Percentiles rank a stretch among this genome's conserved stretches.
Evolutionary conservation across 92 coral and sea anemone species (phyloP).

Genomic region (Porites evermanni): DNA sequence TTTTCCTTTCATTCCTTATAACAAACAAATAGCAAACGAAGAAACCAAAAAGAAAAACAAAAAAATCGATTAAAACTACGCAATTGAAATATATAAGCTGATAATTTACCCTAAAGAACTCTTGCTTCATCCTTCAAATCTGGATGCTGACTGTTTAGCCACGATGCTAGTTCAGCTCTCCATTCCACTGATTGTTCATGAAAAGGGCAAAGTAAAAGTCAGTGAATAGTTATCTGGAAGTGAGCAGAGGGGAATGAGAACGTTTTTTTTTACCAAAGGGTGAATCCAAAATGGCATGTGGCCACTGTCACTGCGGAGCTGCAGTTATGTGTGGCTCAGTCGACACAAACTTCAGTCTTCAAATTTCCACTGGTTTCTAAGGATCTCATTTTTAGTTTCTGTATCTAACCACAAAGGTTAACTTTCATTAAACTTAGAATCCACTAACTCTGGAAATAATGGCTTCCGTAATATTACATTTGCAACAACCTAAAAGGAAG

Average conservation of each 20-base stretch:
- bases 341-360: no score
- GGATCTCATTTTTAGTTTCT: neutral
- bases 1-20: no score
- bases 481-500: neutral
- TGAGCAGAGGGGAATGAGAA: neutral
- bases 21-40: neutral
- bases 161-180: slow-evolving; percentile 19
- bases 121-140: slow-evolving; percentile 2
- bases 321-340: no score
- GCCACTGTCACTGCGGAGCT: no score
- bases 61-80: no score
- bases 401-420: neutral
- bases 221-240: neutral
- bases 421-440: neutral
- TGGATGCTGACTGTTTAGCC: slow-evolving; percentile 10
- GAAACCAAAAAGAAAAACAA: neutral
- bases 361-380: neutral
- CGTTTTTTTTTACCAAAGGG: neutral
- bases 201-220: neutral
- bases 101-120: slow-evolving; percentile 5
- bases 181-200: slow-evolving; percentile 4
- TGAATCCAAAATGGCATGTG: neutral
- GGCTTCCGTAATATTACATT: neutral
- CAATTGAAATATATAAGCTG: no score
- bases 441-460: neutral